Base-by-base conservation (phyloP, 1,140 invertebrate genomes). In the Ridgeia piscesae region DNA sequence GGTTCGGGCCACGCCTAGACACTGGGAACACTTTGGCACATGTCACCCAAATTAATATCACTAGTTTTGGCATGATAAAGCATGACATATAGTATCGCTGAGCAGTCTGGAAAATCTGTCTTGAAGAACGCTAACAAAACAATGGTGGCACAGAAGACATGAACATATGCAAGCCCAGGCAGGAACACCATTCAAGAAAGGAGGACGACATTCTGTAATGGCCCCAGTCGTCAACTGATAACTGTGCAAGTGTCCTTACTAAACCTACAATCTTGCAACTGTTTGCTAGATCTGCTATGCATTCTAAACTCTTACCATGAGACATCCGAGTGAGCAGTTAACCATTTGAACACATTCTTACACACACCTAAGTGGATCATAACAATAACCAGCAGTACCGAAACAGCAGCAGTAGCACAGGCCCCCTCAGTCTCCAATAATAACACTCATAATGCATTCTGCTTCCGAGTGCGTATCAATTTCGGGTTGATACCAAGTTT, bases 401-500 rank as follows among this genome's bases (percentile, higher is more conserved):
- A 31, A 21, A 21, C 58, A 77, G 17, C 58, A 77, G 4, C 58
- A 77, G 58, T 77, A 77, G 27, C 14, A 31, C 17, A 21, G 58
- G 27, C 58, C 58, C 58, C 58, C 4, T 21, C 58, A 77, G 27
- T 77, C 17, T 77, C 17, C 58, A 17, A 77, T 77, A 77, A 77
- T 77, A 31, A 33, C 35, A 90, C 89, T 90, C 89, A 93, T 42
- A 91, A 94, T 89, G 93, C 94, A 91, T 95, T 94, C 42, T 95
- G 92, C 92, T 95, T 96, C 50, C 95, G 93, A 94, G 95, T 95
- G 42, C 96, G 93, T 27, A 96, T 96, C 50, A 96, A 94, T 92
- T 95, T 94, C 27, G 96, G 96, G 92, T 96, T 96, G 34, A 96
- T 96, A 0, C 96, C 96, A n/a, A 95, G 94, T 92, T 96, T 96